Conservation (phyloP, 53 echinoderm and acorn worm genomes). For the Mesocentrotus franciscanus region DNA sequence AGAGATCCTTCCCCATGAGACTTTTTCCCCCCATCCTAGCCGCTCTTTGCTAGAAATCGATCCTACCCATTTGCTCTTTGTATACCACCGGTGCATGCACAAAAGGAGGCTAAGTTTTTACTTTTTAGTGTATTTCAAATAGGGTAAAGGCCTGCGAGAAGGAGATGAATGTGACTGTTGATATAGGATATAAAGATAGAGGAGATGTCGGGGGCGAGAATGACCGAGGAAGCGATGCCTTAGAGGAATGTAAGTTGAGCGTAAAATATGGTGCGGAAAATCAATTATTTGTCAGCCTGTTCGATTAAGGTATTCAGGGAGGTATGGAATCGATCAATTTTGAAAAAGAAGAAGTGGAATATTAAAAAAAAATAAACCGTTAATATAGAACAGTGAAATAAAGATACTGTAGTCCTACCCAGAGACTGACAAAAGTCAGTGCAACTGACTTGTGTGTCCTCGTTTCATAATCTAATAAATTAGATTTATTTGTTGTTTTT, state of each 20-base stretch:
- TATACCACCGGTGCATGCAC: not conserved
- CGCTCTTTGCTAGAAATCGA: conserved; percentile 3
- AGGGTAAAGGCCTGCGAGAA: not conserved
- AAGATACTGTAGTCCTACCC: not conserved
- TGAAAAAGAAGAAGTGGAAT: not conserved
- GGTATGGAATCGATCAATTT: not conserved
- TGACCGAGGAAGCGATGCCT: not conserved
- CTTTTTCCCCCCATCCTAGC: not conserved
- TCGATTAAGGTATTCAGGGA: not conserved
- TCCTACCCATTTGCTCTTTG: not conserved
- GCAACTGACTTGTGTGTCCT: too few species aligned
- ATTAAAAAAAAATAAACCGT: not conserved
- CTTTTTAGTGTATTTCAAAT: not conserved
- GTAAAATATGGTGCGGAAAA: not conserved
- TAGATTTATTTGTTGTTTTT: too few species aligned
- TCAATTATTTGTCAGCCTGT: not conserved
- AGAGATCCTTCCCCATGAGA: not conserved
- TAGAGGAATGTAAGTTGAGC: not conserved
- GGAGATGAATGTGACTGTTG: not conserved
- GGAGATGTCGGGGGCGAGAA: not conserved
- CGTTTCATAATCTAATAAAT: too few species aligned
- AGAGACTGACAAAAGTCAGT: not conserved
- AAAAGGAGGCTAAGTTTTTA: conserved; percentile 21
- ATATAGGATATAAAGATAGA: not conserved
- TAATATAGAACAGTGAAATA: not conserved